These are phyloP conservation scores for Timema podura DNA, from an alignment of 2,888 invertebrate genomes.

Conservation along the genomic window DNA sequence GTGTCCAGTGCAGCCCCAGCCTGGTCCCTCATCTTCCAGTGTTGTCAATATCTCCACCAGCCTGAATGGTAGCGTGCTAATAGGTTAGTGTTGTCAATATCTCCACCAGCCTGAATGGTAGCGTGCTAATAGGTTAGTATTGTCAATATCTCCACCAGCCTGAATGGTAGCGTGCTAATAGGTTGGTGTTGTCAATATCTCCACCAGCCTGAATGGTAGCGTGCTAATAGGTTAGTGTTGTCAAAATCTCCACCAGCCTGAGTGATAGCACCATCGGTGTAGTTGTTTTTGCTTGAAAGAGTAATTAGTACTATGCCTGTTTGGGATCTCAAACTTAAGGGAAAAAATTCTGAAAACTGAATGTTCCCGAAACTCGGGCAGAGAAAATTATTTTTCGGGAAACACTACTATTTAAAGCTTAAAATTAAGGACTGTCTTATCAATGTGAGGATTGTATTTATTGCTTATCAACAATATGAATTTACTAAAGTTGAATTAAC, in stretches of 20 bases:
- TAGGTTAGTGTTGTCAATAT: slow-evolving; percentile 19
- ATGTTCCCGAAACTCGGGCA: too few relatives aligned
- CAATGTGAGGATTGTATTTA: too few relatives aligned
- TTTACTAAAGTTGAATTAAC: too few relatives aligned
- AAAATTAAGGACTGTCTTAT: too few relatives aligned
- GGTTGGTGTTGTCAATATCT: slow-evolving; percentile 18
- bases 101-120: background rate
- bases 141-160: slow-evolving; percentile 13
- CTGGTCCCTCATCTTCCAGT: slow-evolving; percentile 26
- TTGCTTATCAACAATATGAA: too few relatives aligned
- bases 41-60: slow-evolving; percentile 16
- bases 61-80: slow-evolving; percentile 23
- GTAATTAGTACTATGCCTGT: too few relatives aligned
- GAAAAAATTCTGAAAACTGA: too few relatives aligned
- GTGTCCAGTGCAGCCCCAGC: slow-evolving; percentile 24
- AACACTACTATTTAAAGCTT: too few relatives aligned
- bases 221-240: background rate
- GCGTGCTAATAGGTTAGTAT: background rate
- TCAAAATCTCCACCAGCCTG: slow-evolving; percentile 14
- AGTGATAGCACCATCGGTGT: slow-evolving; percentile 10
- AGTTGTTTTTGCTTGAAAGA: too few relatives aligned
- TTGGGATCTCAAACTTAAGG: too few relatives aligned
- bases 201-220: slow-evolving; percentile 5
- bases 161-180: slow-evolving; percentile 15
- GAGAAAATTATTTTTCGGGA: too few relatives aligned